Conservation (phyloP, 2,113 vertebrate genomes). For the Calidris pygmaea region DNA sequence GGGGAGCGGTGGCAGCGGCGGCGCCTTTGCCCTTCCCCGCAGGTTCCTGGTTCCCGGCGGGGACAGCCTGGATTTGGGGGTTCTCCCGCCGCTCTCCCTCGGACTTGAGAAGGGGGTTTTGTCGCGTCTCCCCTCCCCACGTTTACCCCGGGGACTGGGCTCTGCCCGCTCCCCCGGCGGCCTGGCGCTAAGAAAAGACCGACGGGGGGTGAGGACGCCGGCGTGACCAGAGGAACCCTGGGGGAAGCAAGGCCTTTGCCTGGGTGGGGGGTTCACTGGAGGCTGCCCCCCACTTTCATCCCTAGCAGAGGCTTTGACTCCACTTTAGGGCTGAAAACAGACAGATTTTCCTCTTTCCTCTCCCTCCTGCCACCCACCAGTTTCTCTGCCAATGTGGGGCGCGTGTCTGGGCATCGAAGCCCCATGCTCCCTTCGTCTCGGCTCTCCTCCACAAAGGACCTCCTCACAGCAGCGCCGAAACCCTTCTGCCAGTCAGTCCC, state of each 20-base stretch:
- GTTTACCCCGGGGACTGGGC: not conserved
- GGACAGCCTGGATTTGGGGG: too few relatives aligned
- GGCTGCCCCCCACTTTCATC: not conserved
- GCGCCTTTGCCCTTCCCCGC: not conserved
- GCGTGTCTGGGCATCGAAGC: not conserved
- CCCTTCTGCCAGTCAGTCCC: not conserved
- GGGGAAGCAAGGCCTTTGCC: not conserved
- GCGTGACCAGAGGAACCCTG: not conserved
- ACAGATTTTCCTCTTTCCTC: not conserved
- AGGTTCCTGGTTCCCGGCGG: not conserved
- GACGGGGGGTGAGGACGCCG: not conserved
- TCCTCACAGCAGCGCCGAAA: not conserved
- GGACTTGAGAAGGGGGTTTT: rapidly evolving
- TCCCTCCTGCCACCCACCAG: not conserved
- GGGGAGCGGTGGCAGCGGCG: not conserved
- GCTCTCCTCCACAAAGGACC: not conserved
- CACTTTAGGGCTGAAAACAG: not conserved
- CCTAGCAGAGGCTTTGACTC: not conserved
- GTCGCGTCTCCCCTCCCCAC: rapidly evolving
- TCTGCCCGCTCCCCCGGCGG: not conserved
- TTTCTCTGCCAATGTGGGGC: rapidly evolving
- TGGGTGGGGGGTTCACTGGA: not conserved
- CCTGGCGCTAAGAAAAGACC: not conserved
- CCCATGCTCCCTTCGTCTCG: not conserved
- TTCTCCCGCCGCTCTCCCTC: not conserved